Conservation (phyloP, 2,888 invertebrate species). For the Lithosia quadra region DNA sequence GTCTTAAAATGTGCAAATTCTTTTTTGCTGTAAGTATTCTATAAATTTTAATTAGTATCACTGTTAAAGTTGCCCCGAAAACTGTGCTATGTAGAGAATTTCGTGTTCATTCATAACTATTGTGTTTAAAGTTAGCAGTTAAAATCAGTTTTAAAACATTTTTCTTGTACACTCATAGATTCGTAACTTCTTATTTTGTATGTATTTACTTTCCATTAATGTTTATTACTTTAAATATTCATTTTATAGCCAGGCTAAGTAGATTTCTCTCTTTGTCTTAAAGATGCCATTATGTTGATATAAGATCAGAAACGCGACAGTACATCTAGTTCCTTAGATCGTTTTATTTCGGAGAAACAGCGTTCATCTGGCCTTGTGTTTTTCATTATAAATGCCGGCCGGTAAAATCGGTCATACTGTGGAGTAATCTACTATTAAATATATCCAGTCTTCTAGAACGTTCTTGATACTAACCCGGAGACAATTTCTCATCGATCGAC, state of each 20-base stretch:
- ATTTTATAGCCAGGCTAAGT: not conserved
- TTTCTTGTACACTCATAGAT: constrained; percentile 7
- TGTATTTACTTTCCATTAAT: too few species aligned
- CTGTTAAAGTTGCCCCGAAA: constrained; percentile 41
- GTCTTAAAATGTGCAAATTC: constrained; percentile 28
- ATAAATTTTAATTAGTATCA: constrained; percentile 55
- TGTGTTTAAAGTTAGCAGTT: constrained; percentile 26
- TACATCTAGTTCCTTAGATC: too few species aligned
- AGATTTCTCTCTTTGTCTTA: not conserved
- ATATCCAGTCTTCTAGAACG: too few species aligned
- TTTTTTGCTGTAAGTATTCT: constrained; percentile 46
- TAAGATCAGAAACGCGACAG: too few species aligned
- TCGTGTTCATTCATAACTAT: constrained; percentile 56
- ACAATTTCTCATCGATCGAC: too few species aligned
- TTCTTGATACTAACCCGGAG: too few species aligned
- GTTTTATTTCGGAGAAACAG: too few species aligned
- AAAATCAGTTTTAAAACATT: constrained; percentile 17
- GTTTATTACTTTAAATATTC: not conserved
- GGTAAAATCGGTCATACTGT: too few species aligned
- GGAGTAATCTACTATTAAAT: too few species aligned
- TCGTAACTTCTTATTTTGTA: not conserved
- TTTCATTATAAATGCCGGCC: too few species aligned
- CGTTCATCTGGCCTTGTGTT: too few species aligned
- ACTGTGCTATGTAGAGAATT: constrained; percentile 53
- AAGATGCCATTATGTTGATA: not conserved